A percentile compares a stretch with the other conserved stretches of the same genome.
Conservation (phyloP, 2,797 vertebrate genomes). For the Furcifer pardalis region DNA sequence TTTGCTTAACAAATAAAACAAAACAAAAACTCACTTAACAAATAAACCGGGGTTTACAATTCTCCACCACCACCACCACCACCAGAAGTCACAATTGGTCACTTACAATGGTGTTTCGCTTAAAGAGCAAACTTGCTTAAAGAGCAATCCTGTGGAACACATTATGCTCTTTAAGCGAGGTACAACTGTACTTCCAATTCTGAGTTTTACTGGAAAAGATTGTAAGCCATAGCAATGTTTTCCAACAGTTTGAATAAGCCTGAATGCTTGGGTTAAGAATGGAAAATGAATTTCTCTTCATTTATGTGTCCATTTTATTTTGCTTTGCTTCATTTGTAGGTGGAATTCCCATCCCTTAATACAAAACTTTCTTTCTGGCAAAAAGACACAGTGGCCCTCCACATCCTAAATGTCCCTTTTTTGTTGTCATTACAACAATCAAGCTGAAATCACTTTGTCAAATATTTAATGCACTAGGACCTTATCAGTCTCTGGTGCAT, state of each 20-base stretch:
- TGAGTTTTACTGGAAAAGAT: background rate
- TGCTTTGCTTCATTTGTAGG: background rate
- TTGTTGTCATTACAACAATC: background rate
- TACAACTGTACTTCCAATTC: background rate
- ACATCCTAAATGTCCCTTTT: background rate
- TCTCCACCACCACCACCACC: too few relatives aligned
- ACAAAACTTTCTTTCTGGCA: background rate
- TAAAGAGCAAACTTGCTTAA: too few relatives aligned
- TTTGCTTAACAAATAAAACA: too few relatives aligned
- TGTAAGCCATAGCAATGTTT: background rate
- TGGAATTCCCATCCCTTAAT: background rate
- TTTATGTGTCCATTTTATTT: constrained; percentile 4
- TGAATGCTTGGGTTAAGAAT: background rate
- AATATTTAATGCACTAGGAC: background rate
- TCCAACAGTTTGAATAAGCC: background rate
- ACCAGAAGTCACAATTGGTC: too few relatives aligned
- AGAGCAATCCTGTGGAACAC: too few relatives aligned
- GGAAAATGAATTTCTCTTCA: background rate
- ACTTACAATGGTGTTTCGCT: too few relatives aligned
- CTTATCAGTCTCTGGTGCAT: background rate
- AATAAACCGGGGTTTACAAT: too few relatives aligned
- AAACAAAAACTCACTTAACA: too few relatives aligned
- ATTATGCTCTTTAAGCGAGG: too few relatives aligned
- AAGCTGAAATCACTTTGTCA: background rate
- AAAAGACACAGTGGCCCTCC: background rate